A percentile compares a stretch with the other conserved stretches of the same genome.
Evolutionary conservation across 2,113 vertebrate species (phyloP).

Genomic region (Corydoras sp.): DNA sequence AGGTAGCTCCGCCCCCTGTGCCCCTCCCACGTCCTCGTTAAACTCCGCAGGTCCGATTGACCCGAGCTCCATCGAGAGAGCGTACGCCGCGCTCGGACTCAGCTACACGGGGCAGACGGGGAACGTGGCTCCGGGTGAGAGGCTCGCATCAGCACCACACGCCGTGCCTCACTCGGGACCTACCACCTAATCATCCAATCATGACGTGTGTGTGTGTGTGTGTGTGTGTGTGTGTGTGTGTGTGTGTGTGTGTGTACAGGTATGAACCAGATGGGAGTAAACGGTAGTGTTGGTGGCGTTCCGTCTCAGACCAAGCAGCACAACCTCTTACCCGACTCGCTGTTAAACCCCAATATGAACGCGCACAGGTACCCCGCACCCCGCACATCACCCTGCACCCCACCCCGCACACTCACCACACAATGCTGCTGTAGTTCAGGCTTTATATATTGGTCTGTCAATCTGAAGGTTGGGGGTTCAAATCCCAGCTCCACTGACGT

Average conservation of each 20-base stretch:
- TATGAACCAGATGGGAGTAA: slow-evolving; percentile 87
- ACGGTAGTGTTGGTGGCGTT: slow-evolving; percentile 80
- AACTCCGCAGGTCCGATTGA: slow-evolving; percentile 92
- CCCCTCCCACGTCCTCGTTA: slow-evolving; percentile 77
- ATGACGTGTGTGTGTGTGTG: slow-evolving; percentile 4
- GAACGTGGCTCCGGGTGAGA: slow-evolving; percentile 63
- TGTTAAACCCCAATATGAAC: slow-evolving; percentile 85
- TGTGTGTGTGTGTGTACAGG: slow-evolving; percentile 51
- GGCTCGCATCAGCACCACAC: slow-evolving; percentile 51
- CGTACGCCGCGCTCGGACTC: slow-evolving; percentile 91
- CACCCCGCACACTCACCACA: no score
- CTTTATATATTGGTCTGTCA: no score
- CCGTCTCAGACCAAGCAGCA: slow-evolving; percentile 68
- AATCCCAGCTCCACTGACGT: no score
- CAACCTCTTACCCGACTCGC: slow-evolving; percentile 76
- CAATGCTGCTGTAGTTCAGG: no score
- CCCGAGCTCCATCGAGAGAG: slow-evolving; percentile 94
- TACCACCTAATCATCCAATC: no score
- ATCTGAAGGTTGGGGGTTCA: no score
- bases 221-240: background rate
- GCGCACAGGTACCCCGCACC: slow-evolving; percentile 76
- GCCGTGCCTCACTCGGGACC: no score
- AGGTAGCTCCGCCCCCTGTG: slow-evolving; percentile 76
- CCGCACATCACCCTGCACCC: no score
- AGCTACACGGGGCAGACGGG: slow-evolving; percentile 92